Evolutionary conservation across 1,140 invertebrate genomes (phyloP), one percentile per base, ranked within the genome.

Genomic region (Meloidogyne hapla): DNA sequence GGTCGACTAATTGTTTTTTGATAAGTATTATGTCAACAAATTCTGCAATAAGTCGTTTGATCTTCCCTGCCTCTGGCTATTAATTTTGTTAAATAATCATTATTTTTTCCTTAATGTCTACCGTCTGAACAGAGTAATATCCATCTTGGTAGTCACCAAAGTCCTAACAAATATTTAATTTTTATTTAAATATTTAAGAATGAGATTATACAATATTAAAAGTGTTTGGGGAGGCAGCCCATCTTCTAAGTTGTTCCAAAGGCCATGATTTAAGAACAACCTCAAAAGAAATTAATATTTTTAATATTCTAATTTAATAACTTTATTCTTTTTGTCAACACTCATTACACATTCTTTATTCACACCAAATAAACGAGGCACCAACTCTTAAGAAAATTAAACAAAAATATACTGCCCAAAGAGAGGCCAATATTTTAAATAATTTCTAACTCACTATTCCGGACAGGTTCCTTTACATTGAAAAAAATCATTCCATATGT

Each of bases 401-500:
- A n/a, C n/a, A n/a, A n/a, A n/a, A n/a, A n/a, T n/a, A n/a, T n/a
- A n/a, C n/a, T n/a, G n/a, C n/a, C n/a, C n/a, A n/a, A n/a, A n/a
- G n/a, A n/a, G n/a, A n/a, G n/a, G n/a, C 33, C 33, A 33, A 6
- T 8, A 33, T 33, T 33, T 33, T 33, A 6, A 33, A 33, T 25
- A 9, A 40, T 13, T 40, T 15, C 48, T n/a, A 68, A 23, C 56
- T 77, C 62, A 66, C 63, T 96, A 64, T 94, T 94, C 87, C 94
- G 93, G 93, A 95, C 94, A 89, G 95, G 95, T 87, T 95, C 92
- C 89, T 98, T 98, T 10, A 99, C 96, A 21, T 98, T 89, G 89
- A 98, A 99, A 90, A 99, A 98, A 0, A 95, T 96, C 2, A 98
- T 95, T 1, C 96, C 96, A 88, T 98, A 98, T 0, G 96, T 99